phyloP scores from a whole-genome alignment of 2,888 invertebrate species.

The Pocota personata region DNA sequence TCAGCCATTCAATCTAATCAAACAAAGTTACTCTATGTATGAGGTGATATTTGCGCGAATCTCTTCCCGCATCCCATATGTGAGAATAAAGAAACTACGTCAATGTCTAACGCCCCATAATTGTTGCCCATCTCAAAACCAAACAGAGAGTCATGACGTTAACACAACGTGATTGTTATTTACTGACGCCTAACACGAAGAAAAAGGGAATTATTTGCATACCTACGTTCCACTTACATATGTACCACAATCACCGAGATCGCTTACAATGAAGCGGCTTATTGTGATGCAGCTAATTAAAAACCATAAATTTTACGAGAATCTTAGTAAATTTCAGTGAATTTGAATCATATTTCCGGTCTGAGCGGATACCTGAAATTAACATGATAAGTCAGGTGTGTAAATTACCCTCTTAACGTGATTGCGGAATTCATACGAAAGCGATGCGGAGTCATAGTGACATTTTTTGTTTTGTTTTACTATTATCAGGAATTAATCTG shows the following conservation, averaged over 20 bases:
- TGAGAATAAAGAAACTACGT: constrained; percentile 26
- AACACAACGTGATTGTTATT: constrained; percentile 23
- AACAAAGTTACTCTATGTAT: constrained; percentile 11
- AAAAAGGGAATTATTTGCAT: constrained; percentile 23
- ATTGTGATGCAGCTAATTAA: constrained; percentile 26
- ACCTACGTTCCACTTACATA: constrained; percentile 54
- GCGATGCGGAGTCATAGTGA: constrained; percentile 17
- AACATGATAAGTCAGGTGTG: constrained; percentile 31
- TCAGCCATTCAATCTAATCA: background rate
- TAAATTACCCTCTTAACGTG: constrained; percentile 4
- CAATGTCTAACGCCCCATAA: constrained; percentile 44
- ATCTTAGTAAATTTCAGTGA: constrained; percentile 45
- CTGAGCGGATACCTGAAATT: constrained; percentile 40
- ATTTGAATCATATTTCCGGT: constrained; percentile 61
- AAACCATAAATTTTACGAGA: constrained; percentile 8
- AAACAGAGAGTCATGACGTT: constrained; percentile 53
- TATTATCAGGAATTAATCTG: constrained; percentile 46
- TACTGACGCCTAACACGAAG: background rate
- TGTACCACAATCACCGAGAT: constrained; percentile 26
- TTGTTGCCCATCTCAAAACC: constrained; percentile 12
- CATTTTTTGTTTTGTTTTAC: background rate
- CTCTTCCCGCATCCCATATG: constrained; percentile 5
- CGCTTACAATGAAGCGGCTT: constrained; percentile 13
- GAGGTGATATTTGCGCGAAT: constrained; percentile 22
- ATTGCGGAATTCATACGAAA: constrained; percentile 39